Evolutionary conservation across 2,888 invertebrate genomes (phyloP).

Genomic region (Gibbula magus): DNA sequence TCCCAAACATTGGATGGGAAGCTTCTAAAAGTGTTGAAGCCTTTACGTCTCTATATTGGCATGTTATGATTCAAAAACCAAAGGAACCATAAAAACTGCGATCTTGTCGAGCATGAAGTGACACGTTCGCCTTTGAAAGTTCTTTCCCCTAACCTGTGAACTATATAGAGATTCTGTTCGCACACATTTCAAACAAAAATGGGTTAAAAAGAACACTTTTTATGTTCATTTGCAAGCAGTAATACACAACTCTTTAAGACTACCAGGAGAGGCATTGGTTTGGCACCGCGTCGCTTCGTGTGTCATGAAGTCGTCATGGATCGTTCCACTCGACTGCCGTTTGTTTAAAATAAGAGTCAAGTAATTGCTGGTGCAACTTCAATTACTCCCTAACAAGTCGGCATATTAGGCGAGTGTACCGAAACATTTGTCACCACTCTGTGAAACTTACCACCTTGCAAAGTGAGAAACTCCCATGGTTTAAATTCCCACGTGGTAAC

Average conservation of each 20-base stretch:
- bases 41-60: no score
- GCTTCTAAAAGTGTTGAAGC: no score
- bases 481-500: neutral
- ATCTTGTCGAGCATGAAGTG: no score
- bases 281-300: neutral
- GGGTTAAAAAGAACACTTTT: slow-evolving; percentile 7
- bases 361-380: slow-evolving; percentile 1
- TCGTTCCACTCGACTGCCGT: neutral
- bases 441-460: neutral
- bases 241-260: neutral
- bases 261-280: neutral
- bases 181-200: slow-evolving; percentile 10
- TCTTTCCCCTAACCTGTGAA: neutral
- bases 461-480: neutral
- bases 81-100: no score
- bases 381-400: slow-evolving; percentile 15
- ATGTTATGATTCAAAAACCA: no score
- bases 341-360: neutral
- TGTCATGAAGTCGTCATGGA: neutral
- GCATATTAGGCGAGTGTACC: neutral
- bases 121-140: neutral
- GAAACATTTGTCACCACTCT: neutral
- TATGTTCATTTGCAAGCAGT: neutral
- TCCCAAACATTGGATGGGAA: no score
- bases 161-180: neutral